Base-by-base conservation (phyloP, 2,888 invertebrate genomes). In the Hermaeophaga mercurialis region DNA sequence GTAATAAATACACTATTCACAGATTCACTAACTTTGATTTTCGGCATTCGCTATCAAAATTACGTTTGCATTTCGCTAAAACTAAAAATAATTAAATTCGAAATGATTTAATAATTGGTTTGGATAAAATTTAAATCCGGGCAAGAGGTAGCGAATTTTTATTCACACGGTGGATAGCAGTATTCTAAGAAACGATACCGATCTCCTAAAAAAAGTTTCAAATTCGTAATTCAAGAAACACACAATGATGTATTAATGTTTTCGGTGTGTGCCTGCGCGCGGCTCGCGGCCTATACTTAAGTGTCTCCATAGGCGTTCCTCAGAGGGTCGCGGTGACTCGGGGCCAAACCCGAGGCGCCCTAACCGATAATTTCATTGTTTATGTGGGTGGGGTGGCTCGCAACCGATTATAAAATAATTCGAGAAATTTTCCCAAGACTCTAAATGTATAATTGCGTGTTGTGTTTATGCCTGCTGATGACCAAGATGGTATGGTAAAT, bases 301-400 rank as follows among this genome's bases (percentile, higher is more conserved):
- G 69, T 72, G 73, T 73, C 74, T 73, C 75, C 73, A 73, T 71
- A 74, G 73, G 74, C 73, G 73, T 70, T 72, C 60, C 72, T 66
- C 64, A 63, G 67, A 73, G 75, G 75, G 73, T 67, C 71, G 69
- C 71, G 70, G 22, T 22, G 69, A 73, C 73, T 70, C 72, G 70
- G 68, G 69, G 67, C 68, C 71, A 69, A 72, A 69, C 73, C 74
- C 68, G 72, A 70, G 75, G 75, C 72, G 70, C 71, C 71, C 72
- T 71, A 73, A 70, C 74, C 70, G 72, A 70, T 72, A 73, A 74
- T 74, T 74, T 73, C 66, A 68, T 72, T 69, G 73, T 72, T 73
- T 73, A 71, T 73, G 74, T 74, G 73, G 74, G 74, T 74, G 74
- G 73, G 70, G 71, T 70, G 67, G 62, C 68, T 62, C 64, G 57